Conservation (phyloP, 2,888 invertebrate genomes). For the Hermodice carunculata region DNA sequence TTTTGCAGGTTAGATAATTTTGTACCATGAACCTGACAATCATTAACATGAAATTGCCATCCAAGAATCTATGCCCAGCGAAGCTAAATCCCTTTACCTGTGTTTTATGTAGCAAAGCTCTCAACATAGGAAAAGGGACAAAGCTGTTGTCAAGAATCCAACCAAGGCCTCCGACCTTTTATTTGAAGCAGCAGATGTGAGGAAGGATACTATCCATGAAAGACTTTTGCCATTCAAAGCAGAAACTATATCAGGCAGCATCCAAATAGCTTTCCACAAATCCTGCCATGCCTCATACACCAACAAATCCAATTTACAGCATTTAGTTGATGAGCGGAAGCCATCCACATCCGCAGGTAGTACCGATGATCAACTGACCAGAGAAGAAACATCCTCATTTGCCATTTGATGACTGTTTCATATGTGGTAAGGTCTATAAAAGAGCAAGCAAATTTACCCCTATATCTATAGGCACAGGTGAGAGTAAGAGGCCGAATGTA, state of each 20-base stretch:
- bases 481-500: background rate
- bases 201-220: background rate
- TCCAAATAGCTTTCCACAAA: background rate
- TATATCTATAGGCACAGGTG: background rate
- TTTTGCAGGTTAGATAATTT: too few species aligned
- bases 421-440: slow-evolving; percentile 7
- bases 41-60: too few species aligned
- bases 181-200: too few species aligned
- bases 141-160: too few species aligned
- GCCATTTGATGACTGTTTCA: slow-evolving; percentile 2
- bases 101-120: too few species aligned
- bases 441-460: background rate
- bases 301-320: slow-evolving; percentile 1
- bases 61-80: too few species aligned
- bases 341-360: background rate
- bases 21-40: too few species aligned
- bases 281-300: slow-evolving; percentile 3
- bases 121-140: too few species aligned
- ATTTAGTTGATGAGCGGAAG: background rate
- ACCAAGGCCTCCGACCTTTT: too few species aligned
- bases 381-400: slow-evolving; percentile 6
- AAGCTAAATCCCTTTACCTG: too few species aligned
- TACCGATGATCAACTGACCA: too few species aligned
- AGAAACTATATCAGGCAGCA: background rate
- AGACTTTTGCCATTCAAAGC: background rate